Percentiles rank a stretch among this genome's conserved stretches.
Conservation (phyloP, 64 coral and sea anemone species). For the Porites australiensis region DNA sequence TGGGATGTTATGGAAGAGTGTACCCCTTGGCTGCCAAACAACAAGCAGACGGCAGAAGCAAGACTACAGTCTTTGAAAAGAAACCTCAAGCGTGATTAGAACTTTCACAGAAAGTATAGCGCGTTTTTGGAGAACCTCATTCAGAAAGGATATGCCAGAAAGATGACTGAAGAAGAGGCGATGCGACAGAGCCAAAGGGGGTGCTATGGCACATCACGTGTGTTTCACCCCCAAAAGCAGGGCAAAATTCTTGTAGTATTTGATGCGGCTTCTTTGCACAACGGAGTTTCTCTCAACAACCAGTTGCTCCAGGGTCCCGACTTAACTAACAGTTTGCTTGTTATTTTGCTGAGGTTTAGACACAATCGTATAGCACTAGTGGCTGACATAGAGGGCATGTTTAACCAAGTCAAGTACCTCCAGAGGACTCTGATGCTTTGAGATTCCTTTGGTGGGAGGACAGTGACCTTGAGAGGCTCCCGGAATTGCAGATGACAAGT, state of each 20-base stretch:
- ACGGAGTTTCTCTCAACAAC: constrained; percentile 2
- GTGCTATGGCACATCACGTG: constrained; percentile 47
- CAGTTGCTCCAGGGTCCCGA: constrained; percentile 23
- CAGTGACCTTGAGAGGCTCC: neutral
- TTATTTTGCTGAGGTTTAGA: constrained; percentile 15
- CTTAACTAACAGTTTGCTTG: constrained; percentile 29
- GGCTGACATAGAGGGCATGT: constrained; percentile 20
- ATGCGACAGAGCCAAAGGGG: neutral
- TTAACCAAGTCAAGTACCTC: neutral
- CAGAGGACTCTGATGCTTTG: neutral
- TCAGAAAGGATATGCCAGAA: constrained; percentile 26
- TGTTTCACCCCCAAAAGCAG: constrained; percentile 41
- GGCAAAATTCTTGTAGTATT: constrained; percentile 30
- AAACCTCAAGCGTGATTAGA: neutral
- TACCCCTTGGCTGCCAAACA: constrained; percentile 67
- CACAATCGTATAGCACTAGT: constrained; percentile 13
- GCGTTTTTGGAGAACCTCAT: constrained; percentile 49
- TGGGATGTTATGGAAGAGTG: constrained; percentile 62
- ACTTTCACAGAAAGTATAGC: constrained; percentile 42
- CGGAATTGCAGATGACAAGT: neutral
- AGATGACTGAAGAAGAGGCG: neutral
- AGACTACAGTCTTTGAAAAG: constrained; percentile 36
- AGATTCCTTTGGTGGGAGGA: constrained; percentile 43
- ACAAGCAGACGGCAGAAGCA: constrained; percentile 47
- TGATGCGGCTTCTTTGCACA: neutral